Conservation (phyloP, 2,113 vertebrate species). For the Harpagus bidentatus region DNA sequence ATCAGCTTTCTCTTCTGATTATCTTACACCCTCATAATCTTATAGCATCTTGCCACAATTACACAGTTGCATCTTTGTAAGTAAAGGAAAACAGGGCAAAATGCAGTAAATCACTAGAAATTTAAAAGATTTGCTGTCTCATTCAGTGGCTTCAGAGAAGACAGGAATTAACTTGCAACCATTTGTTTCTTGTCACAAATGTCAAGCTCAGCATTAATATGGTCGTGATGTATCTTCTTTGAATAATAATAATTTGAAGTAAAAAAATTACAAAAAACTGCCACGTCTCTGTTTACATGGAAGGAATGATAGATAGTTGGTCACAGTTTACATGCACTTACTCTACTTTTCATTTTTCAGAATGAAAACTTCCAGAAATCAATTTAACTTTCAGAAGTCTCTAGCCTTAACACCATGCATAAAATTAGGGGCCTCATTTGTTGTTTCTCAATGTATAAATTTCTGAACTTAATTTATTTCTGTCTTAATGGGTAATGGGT, state of each 20-base stretch:
- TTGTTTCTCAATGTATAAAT: neutral
- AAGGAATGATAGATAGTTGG: neutral
- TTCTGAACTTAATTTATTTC: slow-evolving; percentile 8
- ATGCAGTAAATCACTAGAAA: neutral
- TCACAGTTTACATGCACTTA: neutral
- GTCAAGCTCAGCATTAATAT: neutral
- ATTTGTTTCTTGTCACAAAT: slow-evolving; percentile 12
- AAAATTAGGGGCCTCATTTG: neutral
- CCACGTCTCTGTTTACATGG: neutral
- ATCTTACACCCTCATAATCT: neutral
- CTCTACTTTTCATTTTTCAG: neutral
- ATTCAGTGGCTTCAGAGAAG: neutral
- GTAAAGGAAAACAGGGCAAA: neutral
- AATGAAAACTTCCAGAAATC: neutral
- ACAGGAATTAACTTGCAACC: neutral
- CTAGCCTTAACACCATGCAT: neutral
- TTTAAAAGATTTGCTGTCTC: neutral
- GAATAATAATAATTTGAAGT: neutral
- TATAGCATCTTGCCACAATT: neutral
- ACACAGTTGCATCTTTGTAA: neutral
- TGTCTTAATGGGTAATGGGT: neutral
- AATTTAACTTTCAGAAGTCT: neutral
- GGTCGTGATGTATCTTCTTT: neutral
- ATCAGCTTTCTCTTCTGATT: neutral
- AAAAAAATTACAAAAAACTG: neutral